phyloP scores from a whole-genome alignment of 1,140 invertebrate genomes.

The Tenebrio molitor region DNA sequence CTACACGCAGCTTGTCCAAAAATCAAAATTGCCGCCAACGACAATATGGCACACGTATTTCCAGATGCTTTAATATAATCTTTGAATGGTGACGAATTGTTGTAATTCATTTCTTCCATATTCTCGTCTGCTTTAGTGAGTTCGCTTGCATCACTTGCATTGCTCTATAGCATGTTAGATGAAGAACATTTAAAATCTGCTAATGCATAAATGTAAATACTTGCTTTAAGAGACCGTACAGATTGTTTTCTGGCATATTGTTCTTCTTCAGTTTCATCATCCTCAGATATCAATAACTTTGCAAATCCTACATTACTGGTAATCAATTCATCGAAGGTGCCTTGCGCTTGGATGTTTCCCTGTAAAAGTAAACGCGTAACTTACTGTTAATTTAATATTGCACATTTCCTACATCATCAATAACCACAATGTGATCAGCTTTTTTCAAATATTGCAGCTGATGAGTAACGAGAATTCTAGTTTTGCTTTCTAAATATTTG shows the following conservation, averaged over 20 bases:
- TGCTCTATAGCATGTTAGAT: constrained; percentile 13
- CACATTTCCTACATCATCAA: constrained; percentile 79
- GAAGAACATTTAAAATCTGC: too few species aligned
- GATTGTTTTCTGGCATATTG: constrained; percentile 30
- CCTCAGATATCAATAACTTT: constrained; percentile 65
- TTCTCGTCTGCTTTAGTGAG: constrained; percentile 42
- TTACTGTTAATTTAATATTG: constrained; percentile 8
- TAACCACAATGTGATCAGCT: constrained; percentile 82
- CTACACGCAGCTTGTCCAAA: constrained; percentile 78
- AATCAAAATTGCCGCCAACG: constrained; percentile 71
- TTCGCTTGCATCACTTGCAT: constrained; percentile 6
- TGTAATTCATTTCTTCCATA: constrained; percentile 47
- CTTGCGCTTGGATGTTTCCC: constrained; percentile 72
- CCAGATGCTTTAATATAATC: constrained; percentile 79
- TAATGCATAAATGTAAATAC: not conserved
- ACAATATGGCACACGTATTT: constrained; percentile 69
- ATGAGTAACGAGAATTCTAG: constrained; percentile 86
- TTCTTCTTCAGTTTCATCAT: constrained; percentile 43
- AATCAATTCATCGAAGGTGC: constrained; percentile 71
- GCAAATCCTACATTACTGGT: constrained; percentile 72
- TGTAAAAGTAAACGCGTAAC: constrained; percentile 40
- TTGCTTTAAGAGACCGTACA: constrained; percentile 30
- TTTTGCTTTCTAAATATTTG: constrained; percentile 72
- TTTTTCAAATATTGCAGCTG: constrained; percentile 85
- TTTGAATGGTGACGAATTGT: constrained; percentile 46